Evolutionary conservation across 2,888 invertebrate genomes (phyloP).

Genomic region (Cheilosia scutellata): DNA sequence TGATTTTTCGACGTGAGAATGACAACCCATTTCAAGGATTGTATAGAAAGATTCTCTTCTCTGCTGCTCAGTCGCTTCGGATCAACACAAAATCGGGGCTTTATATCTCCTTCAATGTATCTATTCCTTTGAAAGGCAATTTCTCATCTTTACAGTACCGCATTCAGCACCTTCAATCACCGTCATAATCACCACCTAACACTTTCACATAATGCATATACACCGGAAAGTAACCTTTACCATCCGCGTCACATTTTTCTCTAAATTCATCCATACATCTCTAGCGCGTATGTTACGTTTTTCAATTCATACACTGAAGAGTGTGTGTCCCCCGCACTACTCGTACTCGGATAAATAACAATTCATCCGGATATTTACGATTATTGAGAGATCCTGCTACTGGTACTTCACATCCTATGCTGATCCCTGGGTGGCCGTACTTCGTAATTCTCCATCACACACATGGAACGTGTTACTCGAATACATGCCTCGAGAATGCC

Average conservation of each 20-base stretch:
- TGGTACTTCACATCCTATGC: constrained; percentile 45
- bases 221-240: not conserved
- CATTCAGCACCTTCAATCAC: too few relatives aligned
- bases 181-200: constrained; percentile 35
- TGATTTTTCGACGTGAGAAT: too few relatives aligned
- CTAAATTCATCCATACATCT: constrained; percentile 43
- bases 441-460: constrained; percentile 51
- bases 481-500: constrained; percentile 65
- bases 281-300: constrained; percentile 20
- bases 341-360: constrained; percentile 66
- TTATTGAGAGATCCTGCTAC: constrained; percentile 74
- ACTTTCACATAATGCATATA: not conserved
- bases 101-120: too few relatives aligned
- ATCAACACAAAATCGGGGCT: too few relatives aligned
- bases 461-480: constrained; percentile 6
- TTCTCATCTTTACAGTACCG: too few relatives aligned
- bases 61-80: too few relatives aligned
- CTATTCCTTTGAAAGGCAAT: too few relatives aligned
- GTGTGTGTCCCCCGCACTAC: constrained; percentile 8
- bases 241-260: constrained; percentile 6
- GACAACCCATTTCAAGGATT: too few relatives aligned
- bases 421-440: constrained; percentile 70
- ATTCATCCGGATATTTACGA: constrained; percentile 72
- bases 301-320: constrained; percentile 28
- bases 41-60: too few relatives aligned